A percentile compares a stretch with the other conserved stretches of the same genome.
phyloP scores from a whole-genome alignment of 2,888 invertebrate species.

The Pecten maximus region DNA sequence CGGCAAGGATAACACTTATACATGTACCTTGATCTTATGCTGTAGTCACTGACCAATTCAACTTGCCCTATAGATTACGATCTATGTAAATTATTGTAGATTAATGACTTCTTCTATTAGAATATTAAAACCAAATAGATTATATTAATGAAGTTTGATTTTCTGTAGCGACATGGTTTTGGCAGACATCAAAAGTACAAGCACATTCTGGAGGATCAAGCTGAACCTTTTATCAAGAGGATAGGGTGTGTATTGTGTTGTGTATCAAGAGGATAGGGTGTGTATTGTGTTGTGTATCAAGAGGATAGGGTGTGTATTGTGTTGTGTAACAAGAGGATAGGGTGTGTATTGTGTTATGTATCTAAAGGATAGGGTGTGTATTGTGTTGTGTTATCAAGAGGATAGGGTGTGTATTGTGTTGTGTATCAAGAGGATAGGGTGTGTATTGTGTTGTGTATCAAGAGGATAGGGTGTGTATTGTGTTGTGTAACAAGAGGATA shows the following conservation, averaged over 20 bases:
- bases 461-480: conserved; percentile 77
- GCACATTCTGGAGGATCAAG: conserved; percentile 77
- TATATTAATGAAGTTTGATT: not conserved
- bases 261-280: conserved; percentile 74
- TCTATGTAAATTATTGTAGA: too few species aligned
- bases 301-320: conserved; percentile 76
- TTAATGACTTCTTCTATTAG: too few species aligned
- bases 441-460: too few species aligned
- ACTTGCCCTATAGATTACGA: too few species aligned
- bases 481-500: not conserved
- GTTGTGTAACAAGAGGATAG: conserved; percentile 71
- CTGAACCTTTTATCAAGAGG: conserved; percentile 72
- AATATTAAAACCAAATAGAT: not conserved
- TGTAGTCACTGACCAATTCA: too few species aligned
- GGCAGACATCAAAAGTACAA: conserved; percentile 78
- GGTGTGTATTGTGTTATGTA: conserved; percentile 65
- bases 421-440: too few species aligned
- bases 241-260: conserved; percentile 74
- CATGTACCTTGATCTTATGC: too few species aligned
- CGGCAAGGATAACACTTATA: too few species aligned
- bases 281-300: conserved; percentile 58
- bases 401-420: conserved; percentile 74
- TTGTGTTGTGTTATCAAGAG: conserved; percentile 74
- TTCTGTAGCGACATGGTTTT: conserved; percentile 79
- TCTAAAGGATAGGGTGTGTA: too few species aligned